Percentiles rank a stretch among this genome's conserved stretches.
Evolutionary conservation across 2,797 vertebrate species (phyloP).

Genomic region (Masticophis lateralis): DNA sequence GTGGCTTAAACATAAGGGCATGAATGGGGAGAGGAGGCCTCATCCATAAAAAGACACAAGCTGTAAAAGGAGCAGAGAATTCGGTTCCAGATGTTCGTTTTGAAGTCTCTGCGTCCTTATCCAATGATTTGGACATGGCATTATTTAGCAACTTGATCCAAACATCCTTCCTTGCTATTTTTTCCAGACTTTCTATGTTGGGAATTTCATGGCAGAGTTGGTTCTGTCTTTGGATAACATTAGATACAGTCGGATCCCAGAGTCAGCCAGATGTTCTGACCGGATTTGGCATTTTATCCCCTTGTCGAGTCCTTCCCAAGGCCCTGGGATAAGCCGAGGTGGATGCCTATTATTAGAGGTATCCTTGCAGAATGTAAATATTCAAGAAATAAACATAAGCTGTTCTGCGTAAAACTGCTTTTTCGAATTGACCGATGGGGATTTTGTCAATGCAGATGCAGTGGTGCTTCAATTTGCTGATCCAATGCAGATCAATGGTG

Average conservation of each 20-base stretch:
- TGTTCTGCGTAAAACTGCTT: too few relatives aligned
- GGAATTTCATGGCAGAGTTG: not conserved
- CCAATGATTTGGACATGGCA: not conserved
- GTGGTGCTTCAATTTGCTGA: too few relatives aligned
- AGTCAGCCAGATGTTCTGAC: too few relatives aligned
- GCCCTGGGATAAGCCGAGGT: too few relatives aligned
- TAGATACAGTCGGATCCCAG: fast-evolving
- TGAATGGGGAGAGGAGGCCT: not conserved
- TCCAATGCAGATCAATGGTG: too few relatives aligned
- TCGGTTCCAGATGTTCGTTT: not conserved
- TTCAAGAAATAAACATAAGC: too few relatives aligned
- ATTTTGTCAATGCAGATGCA: too few relatives aligned
- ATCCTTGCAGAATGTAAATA: too few relatives aligned
- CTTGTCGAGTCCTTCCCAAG: too few relatives aligned
- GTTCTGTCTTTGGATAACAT: not conserved
- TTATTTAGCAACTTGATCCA: not conserved
- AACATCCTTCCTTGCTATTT: not conserved
- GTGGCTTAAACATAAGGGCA: not conserved
- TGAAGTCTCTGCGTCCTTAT: not conserved
- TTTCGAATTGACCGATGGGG: too few relatives aligned
- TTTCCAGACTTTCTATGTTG: not conserved
- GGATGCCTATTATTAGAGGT: too few relatives aligned
- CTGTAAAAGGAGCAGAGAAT: not conserved
- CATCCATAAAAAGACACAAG: not conserved
- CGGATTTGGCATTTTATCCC: too few relatives aligned